Conservation (phyloP, 2,797 vertebrate species). For the Potorous gilbertii region DNA sequence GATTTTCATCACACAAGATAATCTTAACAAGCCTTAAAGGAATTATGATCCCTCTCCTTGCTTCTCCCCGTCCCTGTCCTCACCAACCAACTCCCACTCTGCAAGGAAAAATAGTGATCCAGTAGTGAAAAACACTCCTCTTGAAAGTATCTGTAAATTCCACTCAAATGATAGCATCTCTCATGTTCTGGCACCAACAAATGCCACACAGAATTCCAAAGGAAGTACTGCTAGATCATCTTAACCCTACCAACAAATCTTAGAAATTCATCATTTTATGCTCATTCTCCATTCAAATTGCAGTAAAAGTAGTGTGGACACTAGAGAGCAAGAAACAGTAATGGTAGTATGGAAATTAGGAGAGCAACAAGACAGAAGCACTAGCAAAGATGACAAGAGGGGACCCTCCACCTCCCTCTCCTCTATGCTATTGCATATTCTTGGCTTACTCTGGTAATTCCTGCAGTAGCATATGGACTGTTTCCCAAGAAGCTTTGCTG, state of each 20-base stretch:
- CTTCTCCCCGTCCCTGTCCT: neutral
- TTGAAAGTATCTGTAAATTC: constrained; percentile 58
- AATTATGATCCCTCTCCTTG: constrained; percentile 36
- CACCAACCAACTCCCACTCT: neutral
- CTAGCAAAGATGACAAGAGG: constrained; percentile 35
- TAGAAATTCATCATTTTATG: constrained; percentile 43
- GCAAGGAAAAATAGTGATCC: constrained; percentile 56
- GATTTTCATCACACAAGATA: constrained; percentile 15
- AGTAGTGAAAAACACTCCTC: constrained; percentile 56
- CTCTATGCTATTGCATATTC: neutral
- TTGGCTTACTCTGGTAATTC: constrained; percentile 94
- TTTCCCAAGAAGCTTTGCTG: constrained; percentile 96
- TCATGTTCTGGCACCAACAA: constrained; percentile 11
- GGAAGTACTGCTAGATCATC: constrained; percentile 36
- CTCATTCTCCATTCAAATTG: constrained; percentile 52
- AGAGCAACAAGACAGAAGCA: constrained; percentile 21
- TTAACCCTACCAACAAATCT: constrained; percentile 30
- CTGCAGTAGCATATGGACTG: constrained; percentile 93
- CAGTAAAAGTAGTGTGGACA: constrained; percentile 56
- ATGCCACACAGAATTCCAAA: constrained; percentile 32
- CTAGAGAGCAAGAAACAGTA: neutral
- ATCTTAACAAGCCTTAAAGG: constrained; percentile 57
- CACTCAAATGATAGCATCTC: constrained; percentile 59
- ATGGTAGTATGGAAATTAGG: constrained; percentile 22
- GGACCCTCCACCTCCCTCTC: neutral